phyloP scores from a whole-genome alignment of 92 coral and sea anemone species.

The Virgularia gustaviana region DNA sequence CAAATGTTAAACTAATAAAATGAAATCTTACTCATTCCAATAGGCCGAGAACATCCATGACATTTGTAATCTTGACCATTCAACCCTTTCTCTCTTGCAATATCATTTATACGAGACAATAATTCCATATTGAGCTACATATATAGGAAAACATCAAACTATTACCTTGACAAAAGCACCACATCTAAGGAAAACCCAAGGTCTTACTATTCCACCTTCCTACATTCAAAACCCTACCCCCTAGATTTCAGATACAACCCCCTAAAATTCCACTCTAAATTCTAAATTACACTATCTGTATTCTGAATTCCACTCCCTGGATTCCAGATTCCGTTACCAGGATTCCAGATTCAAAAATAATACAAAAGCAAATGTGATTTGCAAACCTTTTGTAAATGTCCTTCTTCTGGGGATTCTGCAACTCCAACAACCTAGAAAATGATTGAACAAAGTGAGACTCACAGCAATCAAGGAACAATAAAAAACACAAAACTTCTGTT shows the following conservation, averaged over 20 bases:
- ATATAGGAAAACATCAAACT: neutral
- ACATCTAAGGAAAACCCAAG: too few species aligned
- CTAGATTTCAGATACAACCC: too few species aligned
- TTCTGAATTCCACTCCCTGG: too few species aligned
- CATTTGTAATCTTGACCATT: conserved; percentile 92
- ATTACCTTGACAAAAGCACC: neutral
- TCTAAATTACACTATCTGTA: too few species aligned
- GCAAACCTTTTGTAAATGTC: neutral
- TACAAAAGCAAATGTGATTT: neutral
- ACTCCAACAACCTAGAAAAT: conserved; percentile 19
- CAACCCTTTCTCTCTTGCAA: conserved; percentile 81
- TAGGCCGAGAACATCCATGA: conserved; percentile 86
- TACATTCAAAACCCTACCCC: too few species aligned
- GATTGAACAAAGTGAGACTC: neutral
- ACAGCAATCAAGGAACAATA: neutral
- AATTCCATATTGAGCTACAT: conserved; percentile 50
- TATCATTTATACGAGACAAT: conserved; percentile 65
- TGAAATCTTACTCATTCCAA: conserved; percentile 52
- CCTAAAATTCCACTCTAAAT: too few species aligned
- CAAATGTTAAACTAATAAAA: too few species aligned
- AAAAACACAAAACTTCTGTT: too few species aligned
- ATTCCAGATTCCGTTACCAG: too few species aligned
- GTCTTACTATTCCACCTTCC: too few species aligned
- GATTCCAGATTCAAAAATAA: too few species aligned
- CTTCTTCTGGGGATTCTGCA: conserved; percentile 3